These are phyloP conservation scores for Melanerpes formicivorus DNA, from an alignment of 2,113 vertebrate species.

Conservation along the genomic window DNA sequence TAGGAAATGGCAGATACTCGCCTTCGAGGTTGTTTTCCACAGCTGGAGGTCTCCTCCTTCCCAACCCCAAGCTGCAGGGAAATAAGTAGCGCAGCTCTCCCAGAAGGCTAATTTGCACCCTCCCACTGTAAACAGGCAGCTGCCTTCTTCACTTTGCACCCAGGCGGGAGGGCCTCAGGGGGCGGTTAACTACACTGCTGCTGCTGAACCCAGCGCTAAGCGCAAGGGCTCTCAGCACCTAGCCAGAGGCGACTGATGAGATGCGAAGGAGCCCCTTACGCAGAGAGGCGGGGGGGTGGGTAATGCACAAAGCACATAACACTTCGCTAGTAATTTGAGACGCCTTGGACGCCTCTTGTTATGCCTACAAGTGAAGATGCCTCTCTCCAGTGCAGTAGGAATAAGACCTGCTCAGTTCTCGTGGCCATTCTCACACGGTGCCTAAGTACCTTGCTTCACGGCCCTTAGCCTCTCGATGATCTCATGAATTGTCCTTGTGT, in stretches of 20 bases:
- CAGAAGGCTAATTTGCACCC: slow-evolving; percentile 37
- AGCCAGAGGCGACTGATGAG: not conserved
- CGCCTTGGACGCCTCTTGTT: not conserved
- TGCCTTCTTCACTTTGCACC: not conserved
- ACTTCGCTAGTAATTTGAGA: not conserved
- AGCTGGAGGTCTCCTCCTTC: not conserved
- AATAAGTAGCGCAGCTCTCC: not conserved
- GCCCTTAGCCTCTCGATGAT: not conserved
- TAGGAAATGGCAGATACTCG: slow-evolving; percentile 49
- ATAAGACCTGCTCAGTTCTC: not conserved
- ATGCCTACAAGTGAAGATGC: accelerated
- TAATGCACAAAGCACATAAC: not conserved
- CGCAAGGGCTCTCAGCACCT: not conserved
- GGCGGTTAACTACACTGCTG: not conserved
- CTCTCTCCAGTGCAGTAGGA: accelerated
- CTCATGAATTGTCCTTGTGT: accelerated
- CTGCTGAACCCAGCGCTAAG: not conserved
- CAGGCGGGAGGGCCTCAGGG: not conserved
- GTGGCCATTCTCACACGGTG: not conserved
- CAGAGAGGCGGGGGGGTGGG: too few species aligned
- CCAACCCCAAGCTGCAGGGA: not conserved
- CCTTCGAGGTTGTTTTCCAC: slow-evolving; percentile 39
- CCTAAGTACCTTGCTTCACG: not conserved
- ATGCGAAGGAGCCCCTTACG: not conserved
- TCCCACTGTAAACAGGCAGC: slow-evolving; percentile 15